A percentile compares a stretch with the other conserved stretches of the same genome.
Conservation (phyloP, 1,140 invertebrate species). For the Drosophila littoralis region DNA sequence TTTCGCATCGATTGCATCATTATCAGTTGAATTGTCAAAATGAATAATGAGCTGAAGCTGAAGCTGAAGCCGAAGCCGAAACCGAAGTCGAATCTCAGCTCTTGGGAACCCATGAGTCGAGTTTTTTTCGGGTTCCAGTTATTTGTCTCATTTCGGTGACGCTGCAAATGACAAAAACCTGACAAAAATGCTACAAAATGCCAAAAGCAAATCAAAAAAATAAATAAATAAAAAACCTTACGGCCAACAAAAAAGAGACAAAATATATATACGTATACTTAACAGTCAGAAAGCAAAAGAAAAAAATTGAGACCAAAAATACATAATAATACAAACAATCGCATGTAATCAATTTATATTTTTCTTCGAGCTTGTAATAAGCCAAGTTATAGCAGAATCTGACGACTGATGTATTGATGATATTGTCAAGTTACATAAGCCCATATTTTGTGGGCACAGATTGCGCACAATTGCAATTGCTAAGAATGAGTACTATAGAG, state of each 20-base stretch:
- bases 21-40: constrained; percentile 83
- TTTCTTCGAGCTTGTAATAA: constrained; percentile 40
- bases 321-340: constrained; percentile 33
- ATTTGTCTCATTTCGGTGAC: constrained; percentile 56
- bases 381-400: constrained; percentile 54
- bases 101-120: constrained; percentile 42
- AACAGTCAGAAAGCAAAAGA: constrained; percentile 1
- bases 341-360: constrained; percentile 49
- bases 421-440: constrained; percentile 42
- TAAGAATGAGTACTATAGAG: background rate
- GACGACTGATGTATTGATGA: constrained; percentile 12
- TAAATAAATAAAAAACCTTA: constrained; percentile 5
- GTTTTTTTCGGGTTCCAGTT: constrained; percentile 52
- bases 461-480: constrained; percentile 2
- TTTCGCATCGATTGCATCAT: constrained; percentile 78
- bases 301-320: constrained; percentile 9
- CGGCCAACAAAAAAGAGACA: background rate
- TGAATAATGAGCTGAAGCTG: constrained; percentile 74
- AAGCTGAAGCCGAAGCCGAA: constrained; percentile 34
- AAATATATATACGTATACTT: constrained; percentile 5
- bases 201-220: constrained; percentile 40
- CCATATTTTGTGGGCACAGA: background rate
- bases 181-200: constrained; percentile 71
- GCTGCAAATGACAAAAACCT: constrained; percentile 75
- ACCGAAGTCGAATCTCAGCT: constrained; percentile 10